phyloP scores from a whole-genome alignment of 2,888 invertebrate species.

The Xylocampa areola region DNA sequence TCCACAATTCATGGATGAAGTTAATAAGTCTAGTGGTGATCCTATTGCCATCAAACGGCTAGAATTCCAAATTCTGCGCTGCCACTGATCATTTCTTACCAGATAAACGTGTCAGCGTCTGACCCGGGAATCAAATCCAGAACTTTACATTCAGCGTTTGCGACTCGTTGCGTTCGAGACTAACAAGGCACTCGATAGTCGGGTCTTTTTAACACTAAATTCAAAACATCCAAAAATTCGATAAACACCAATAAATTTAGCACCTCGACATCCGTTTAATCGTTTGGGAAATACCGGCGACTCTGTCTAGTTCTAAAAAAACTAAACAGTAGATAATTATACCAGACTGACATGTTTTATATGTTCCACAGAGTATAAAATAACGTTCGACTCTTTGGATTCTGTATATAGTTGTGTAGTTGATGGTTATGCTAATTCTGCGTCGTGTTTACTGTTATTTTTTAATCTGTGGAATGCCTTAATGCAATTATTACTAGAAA shows the following conservation, averaged over 20 bases:
- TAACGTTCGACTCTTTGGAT: conserved; percentile 25
- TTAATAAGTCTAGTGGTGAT: too few species aligned
- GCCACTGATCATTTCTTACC: too few species aligned
- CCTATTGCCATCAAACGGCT: too few species aligned
- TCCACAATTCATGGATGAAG: too few species aligned
- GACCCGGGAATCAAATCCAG: too few species aligned
- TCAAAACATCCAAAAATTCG: conserved; percentile 34
- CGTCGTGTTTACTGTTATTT: conserved; percentile 28
- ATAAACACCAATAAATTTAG: conserved; percentile 56
- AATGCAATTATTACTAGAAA: too few species aligned
- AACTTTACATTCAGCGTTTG: too few species aligned
- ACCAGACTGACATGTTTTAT: conserved; percentile 30
- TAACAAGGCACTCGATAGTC: too few species aligned
- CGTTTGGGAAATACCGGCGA: conserved; percentile 61
- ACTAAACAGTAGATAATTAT: conserved; percentile 43
- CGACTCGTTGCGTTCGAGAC: too few species aligned
- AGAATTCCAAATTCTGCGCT: too few species aligned
- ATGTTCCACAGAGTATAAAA: conserved; percentile 29
- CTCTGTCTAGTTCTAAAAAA: conserved; percentile 41
- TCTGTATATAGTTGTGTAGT: conserved; percentile 32
- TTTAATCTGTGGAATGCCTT: too few species aligned
- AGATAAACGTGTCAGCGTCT: too few species aligned
- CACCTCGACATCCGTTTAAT: conserved; percentile 58
- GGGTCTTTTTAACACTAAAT: conserved; percentile 10
- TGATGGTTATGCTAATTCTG: conserved; percentile 37